A percentile compares a stretch with the other conserved stretches of the same genome.
Evolutionary conservation across 2,113 vertebrate genomes (phyloP).

Genomic region (Gila orcuttii): DNA sequence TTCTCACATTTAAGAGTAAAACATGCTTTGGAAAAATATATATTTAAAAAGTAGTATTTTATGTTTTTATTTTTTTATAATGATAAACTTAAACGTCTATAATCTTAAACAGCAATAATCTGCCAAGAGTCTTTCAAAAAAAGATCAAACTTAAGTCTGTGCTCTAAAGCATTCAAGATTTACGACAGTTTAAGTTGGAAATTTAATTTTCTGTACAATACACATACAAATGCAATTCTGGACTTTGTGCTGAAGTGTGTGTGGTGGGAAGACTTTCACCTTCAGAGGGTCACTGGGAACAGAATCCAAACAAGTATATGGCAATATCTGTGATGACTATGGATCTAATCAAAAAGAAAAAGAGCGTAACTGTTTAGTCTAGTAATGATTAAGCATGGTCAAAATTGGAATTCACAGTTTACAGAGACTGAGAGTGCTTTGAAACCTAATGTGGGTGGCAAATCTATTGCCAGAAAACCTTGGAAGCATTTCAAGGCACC

Average conservation of each 20-base stretch:
- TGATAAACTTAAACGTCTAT: no score
- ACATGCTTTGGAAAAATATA: no score
- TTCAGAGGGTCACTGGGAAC: constrained; percentile 54
- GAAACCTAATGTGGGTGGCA: constrained; percentile 37
- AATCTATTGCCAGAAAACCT: constrained; percentile 16
- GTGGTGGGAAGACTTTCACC: constrained; percentile 49
- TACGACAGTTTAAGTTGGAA: no score
- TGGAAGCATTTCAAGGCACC: constrained; percentile 26
- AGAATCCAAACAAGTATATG: background rate
- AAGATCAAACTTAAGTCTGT: no score
- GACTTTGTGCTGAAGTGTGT: background rate
- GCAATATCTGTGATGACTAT: background rate
- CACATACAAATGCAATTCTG: background rate
- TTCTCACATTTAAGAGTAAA: no score
- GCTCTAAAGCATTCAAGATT: no score
- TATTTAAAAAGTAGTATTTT: no score
- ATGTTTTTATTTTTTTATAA: no score
- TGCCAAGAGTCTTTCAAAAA: no score
- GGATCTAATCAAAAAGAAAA: constrained; percentile 9
- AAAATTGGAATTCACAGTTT: constrained; percentile 13
- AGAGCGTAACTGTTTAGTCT: background rate
- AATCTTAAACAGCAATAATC: no score
- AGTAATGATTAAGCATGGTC: constrained; percentile 25
- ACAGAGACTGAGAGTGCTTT: background rate
- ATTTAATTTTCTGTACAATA: no score